Evolutionary conservation across 2,888 invertebrate species (phyloP).

Genomic region (Harmothoe impar): DNA sequence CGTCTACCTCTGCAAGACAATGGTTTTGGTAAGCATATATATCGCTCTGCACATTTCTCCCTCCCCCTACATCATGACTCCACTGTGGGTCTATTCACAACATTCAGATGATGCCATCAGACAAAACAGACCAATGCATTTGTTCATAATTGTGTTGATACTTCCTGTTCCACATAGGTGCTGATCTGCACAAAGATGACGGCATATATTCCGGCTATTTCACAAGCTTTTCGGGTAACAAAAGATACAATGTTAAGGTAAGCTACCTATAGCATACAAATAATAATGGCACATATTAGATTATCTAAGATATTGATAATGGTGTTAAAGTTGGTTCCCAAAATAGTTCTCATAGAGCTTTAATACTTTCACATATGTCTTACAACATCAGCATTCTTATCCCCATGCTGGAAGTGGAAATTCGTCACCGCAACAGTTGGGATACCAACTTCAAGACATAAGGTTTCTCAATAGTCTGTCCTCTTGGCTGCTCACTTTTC

Average conservation of each 20-base stretch:
- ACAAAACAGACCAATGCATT: neutral
- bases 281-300: no score
- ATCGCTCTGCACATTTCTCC: neutral
- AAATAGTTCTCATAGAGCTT: no score
- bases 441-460: no score
- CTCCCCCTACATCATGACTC: neutral
- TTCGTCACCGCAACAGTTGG: no score
- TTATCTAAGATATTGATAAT: no score
- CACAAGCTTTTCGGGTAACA: neutral
- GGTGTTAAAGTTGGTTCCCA: no score
- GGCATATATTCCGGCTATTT: neutral
- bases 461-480: no score
- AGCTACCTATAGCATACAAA: neutral
- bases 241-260: slow-evolving; percentile 17
- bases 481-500: no score
- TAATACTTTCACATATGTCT: no score
- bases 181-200: neutral
- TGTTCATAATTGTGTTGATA: neutral
- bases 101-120: neutral
- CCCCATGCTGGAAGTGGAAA: no score
- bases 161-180: neutral
- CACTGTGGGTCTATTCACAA: no score
- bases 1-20: neutral
- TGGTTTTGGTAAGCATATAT: neutral
- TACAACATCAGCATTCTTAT: no score